Conservation (phyloP, 2,113 vertebrate genomes). For the Osmerus eperlanus region DNA sequence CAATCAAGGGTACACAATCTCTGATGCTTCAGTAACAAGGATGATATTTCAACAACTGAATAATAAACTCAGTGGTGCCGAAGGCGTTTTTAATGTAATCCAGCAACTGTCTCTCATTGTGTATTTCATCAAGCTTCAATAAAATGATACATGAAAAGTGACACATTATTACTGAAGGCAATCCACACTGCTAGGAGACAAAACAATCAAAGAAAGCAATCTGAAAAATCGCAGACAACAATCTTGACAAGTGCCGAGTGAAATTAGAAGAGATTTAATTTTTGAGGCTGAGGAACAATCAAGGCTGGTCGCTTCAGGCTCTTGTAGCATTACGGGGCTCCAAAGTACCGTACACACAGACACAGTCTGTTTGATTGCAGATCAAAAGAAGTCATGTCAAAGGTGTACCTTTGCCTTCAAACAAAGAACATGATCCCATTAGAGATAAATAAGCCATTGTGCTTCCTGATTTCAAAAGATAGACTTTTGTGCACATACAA, state of each 20-base stretch:
- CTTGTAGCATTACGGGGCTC: conserved; percentile 38
- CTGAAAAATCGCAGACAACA: conserved; percentile 59
- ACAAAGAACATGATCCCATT: conserved; percentile 67
- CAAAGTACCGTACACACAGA: conserved; percentile 48
- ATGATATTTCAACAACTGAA: conserved; percentile 41
- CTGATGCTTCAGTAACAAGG: conserved; percentile 40
- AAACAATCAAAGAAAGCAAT: conserved; percentile 70
- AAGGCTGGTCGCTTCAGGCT: conserved; percentile 41
- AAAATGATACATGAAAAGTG: conserved; percentile 64
- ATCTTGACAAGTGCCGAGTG: conserved; percentile 55
- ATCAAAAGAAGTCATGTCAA: conserved; percentile 58
- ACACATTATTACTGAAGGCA: conserved; percentile 64
- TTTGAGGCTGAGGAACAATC: conserved; percentile 48
- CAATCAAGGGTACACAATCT: conserved; percentile 53
- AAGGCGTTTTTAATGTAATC: conserved; percentile 58
- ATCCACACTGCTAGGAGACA: conserved; percentile 48
- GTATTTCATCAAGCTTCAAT: conserved; percentile 63
- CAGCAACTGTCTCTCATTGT: conserved; percentile 52
- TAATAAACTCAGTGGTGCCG: conserved; percentile 53
- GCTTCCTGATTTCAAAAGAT: conserved; percentile 53
- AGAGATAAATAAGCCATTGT: conserved; percentile 50
- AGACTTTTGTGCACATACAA: conserved; percentile 51
- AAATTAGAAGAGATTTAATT: conserved; percentile 69
- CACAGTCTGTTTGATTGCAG: conserved; percentile 61
- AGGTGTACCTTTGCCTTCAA: conserved; percentile 60